Evolutionary conservation across 1,140 invertebrate species (phyloP).

Genomic region (Tyrophagus putrescentiae): DNA sequence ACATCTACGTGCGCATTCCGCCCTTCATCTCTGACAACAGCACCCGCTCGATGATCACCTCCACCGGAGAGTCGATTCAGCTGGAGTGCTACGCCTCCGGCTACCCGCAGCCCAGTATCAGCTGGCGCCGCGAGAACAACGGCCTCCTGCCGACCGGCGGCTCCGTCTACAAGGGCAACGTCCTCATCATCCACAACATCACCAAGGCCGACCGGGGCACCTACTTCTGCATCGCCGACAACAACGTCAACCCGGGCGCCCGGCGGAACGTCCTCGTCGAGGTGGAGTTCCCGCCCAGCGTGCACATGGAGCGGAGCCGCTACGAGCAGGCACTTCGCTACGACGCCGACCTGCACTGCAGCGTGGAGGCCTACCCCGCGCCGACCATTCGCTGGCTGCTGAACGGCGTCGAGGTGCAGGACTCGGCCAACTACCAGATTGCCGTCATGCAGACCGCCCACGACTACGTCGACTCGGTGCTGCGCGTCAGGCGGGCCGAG

Average conservation of each 20-base stretch:
- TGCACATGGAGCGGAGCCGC: conserved; percentile 50
- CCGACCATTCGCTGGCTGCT: conserved; percentile 75
- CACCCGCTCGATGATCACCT: conserved; percentile 38
- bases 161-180: conserved; percentile 47
- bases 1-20: conserved; percentile 38
- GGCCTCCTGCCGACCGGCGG: conserved; percentile 68
- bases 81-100: conserved; percentile 73
- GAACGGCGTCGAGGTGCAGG: conserved; percentile 55
- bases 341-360: conserved; percentile 80
- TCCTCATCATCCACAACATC: conserved; percentile 50
- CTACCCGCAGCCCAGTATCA: conserved; percentile 52
- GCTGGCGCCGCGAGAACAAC: conserved; percentile 82
- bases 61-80: conserved; percentile 47
- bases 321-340: conserved; percentile 74
- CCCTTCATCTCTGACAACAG: conserved; percentile 85
- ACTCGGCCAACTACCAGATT: conserved; percentile 72
- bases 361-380: conserved; percentile 80
- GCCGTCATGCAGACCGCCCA: conserved; percentile 80
- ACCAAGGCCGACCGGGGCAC: conserved; percentile 65
- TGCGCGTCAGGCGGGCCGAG: conserved; percentile 73
- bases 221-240: conserved; percentile 88
- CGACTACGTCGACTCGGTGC: conserved; percentile 71
- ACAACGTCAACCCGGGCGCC: conserved; percentile 67
- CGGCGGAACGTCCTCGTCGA: conserved; percentile 72
- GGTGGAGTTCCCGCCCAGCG: conserved; percentile 62